Evolutionary conservation across 2,888 invertebrate species (phyloP), one percentile per base, ranked within the genome.

Genomic region (Alloscopus bannaensis): DNA sequence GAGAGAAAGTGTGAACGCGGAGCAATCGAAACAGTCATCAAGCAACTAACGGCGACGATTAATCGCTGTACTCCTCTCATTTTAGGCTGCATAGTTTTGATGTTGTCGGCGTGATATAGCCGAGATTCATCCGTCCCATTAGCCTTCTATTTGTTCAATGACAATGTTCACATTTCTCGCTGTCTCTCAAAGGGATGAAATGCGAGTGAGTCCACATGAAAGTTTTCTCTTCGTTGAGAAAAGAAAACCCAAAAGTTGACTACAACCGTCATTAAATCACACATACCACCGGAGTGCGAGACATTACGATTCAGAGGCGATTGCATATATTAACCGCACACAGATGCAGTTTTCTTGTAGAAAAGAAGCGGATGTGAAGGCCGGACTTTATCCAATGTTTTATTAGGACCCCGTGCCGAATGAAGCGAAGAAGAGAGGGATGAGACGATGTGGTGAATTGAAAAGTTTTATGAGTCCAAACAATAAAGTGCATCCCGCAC

Each of bases 71-170:
- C 42, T 59, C 22, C 42, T 62, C 24, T 16, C 22, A 11, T 13
- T 62, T 26, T 47, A n/a, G 47, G 11, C 47, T 47, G 18, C 47
- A 36, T 47, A 4, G 4, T 6, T 13, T n/a, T 13, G 36, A 36
- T 36, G 47, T n/a, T 47, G 11, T 31, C 59, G 59, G 31, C 18
- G 31, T 31, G n/a, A 57, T 57, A 57, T 57, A 8, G 29, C 26
- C 57, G 65, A 11, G 6, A 36, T 59, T 29, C 40, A 13, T 73
- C 72, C 72, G 45, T 65, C 72, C 65, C 72, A 73, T 73, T 73
- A 65, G 65, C 72, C 72, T 65, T 64, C 57, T 45, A 73, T 52
- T 65, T 57, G 57, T 73, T 73, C 73, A 73, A 59, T 73, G 73
- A 73, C 73, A 73, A 57, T 73, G 29, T 57, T 22, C 45, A 20